Evolutionary conservation across 2,113 vertebrate genomes (phyloP).

Genomic region (Megaceryle torquata): DNA sequence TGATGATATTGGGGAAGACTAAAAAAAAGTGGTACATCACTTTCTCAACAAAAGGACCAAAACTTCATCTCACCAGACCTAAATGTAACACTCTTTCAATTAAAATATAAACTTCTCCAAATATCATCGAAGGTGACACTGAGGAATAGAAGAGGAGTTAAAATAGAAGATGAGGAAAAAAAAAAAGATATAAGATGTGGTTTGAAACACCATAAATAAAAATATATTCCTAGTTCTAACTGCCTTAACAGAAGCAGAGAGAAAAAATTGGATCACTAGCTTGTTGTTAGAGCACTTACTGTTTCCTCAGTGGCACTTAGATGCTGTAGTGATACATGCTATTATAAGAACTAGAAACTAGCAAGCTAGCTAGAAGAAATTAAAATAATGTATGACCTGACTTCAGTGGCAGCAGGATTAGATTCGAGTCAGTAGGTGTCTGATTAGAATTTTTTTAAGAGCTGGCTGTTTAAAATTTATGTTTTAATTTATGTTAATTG

Average conservation of each 20-base stretch:
- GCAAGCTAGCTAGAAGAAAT: not conserved
- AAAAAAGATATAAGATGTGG: not conserved
- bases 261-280: not conserved
- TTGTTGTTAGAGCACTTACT: not conserved
- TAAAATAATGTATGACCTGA: conserved; percentile 14
- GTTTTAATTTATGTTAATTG: conserved; percentile 24
- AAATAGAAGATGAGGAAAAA: not conserved
- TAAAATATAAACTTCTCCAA: not conserved
- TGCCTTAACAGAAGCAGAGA: not conserved
- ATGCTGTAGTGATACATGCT: not conserved
- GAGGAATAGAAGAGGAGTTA: not conserved
- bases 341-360: not conserved
- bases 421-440: not conserved
- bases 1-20: not conserved
- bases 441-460: not conserved
- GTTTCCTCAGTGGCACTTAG: not conserved
- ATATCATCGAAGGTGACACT: not conserved
- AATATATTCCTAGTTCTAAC: not conserved
- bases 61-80: not conserved
- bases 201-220: not conserved
- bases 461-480: not conserved
- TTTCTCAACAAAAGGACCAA: not conserved
- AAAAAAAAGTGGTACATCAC: not conserved
- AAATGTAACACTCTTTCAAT: not conserved
- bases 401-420: not conserved